Evolutionary conservation across 2,797 vertebrate species (phyloP), one percentile per base, ranked within the genome.

Genomic region (Acipenser ruthenus): DNA sequence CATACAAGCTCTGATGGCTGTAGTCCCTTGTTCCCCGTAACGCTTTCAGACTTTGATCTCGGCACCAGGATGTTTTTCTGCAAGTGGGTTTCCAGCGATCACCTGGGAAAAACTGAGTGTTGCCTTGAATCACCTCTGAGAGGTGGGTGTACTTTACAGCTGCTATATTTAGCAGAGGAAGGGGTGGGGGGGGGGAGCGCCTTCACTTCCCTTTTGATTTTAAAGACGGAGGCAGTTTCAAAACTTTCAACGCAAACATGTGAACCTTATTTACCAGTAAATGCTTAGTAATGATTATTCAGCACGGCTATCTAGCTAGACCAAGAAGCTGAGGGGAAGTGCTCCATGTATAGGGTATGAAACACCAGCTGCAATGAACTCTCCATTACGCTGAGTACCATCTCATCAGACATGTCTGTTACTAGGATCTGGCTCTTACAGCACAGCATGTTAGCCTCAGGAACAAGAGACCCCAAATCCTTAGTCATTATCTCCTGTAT

Each of bases 61-160:
- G 6, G 51, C 51, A 53, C 12, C 2, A 8, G 15, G 55, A 58
- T 11, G 55, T 11, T 58, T 58, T 58, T 58, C 55, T 58, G 55
- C 7, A 7, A n/a, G 55, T 13, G 12, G 6, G 12, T 58, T n/a
- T 7, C 12, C 12, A n/a, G 55, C 15, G 55, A 58, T 58, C 15
- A 58, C 55, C 55, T 58, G 55, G 55, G 55, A 58, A 58, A 58
- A 58, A 58, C 55, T 58, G 55, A 58, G 55, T 58, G 55, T 58
- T 53, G 52, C 37, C 37, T 37, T 53, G 37, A 9, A 53, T 6
- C 9, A 4, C 3, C 52, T 12, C 52, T 53, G 10, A 11, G 10
- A 58, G 6, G 10, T n/a, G 55, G 15, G 55, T 6, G 55, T n/a
- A 58, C 11, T 58, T 13, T 58, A 13, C 55, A 11, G 55, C 10